Evolutionary conservation across 2,888 invertebrate species (phyloP).

Genomic region (Bembecia ichneumoniformis): DNA sequence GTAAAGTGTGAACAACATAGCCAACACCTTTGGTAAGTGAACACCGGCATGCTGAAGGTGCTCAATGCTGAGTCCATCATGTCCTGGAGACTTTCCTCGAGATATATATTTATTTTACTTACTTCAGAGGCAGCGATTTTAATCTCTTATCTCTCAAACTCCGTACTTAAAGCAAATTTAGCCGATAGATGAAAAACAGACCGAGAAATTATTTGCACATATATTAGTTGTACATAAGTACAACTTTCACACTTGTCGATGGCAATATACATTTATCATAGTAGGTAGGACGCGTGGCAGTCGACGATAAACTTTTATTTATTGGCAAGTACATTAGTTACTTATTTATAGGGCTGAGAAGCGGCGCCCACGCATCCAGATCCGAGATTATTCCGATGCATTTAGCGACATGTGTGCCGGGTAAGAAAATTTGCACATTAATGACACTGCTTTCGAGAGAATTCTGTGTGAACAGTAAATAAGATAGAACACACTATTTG

Average conservation of each 20-base stretch:
- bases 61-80: no score
- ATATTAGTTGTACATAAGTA: background rate
- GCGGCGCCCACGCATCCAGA: slow-evolving; percentile 2
- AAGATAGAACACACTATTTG: background rate
- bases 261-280: slow-evolving; percentile 4
- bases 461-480: background rate
- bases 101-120: no score
- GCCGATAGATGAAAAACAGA: background rate
- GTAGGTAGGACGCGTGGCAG: slow-evolving; percentile 8
- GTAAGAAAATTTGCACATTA: background rate
- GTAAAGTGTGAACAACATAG: no score
- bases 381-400: background rate
- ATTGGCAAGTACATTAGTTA: slow-evolving; percentile 8
- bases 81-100: no score
- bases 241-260: background rate
- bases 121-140: no score
- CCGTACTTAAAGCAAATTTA: background rate
- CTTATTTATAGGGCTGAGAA: slow-evolving; percentile 9
- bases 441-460: background rate
- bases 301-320: slow-evolving; percentile 11
- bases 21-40: no score
- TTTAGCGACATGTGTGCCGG: background rate
- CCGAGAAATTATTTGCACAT: background rate
- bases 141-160: background rate
- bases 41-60: no score